Evolutionary conservation across 2,113 vertebrate genomes (phyloP), one percentile per base, ranked within the genome.

Genomic region (Oenanthe melanoleuca): DNA sequence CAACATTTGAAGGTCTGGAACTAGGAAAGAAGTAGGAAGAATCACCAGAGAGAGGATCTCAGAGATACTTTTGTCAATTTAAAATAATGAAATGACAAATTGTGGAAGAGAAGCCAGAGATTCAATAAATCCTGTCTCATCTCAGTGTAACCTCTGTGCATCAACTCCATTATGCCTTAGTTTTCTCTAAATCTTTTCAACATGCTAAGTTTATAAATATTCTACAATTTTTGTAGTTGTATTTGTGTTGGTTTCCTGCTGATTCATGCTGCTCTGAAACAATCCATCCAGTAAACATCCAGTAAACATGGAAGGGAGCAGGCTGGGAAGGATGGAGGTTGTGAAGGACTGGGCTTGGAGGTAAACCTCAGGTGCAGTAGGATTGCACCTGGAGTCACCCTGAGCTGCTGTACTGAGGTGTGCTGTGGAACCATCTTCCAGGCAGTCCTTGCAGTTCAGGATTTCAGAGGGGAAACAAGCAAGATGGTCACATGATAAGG

Each of bases 401-500:
- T 1, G 71, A 61, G 10, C n/a, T 55, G 22, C 11, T 65, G 64
- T 33, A 24, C n/a, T 34, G 17, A 88, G 82, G 12, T 59, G 44
- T 77, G 50, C 55, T 34, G n/a, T 34, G 15, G 63, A 70, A 38
- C 24, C 63, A 17, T 33, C 31, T 40, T 63, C 42, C 14, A 44
- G n/a, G 18, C 37, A 28, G 28, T 57, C 81, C 25, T 52, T 80
- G 38, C 10, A 42, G 28, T 77, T 74, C 26, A 33, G 56, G 38
- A 59, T 67, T 88, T 91, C 47, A 81, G 38, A 67, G 28, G 20
- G 10, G 31, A 66, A 34, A 25, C 14, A 31, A 59, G 45, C 9
- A 26, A 60, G 42, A 29, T 3, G 20, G 33, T 38, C 0, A 0
- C 0, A 0, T 52, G 25, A 42, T 65, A 57, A 26, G 24, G 75